Conservation (phyloP, 1,140 invertebrate species). For the Anagrus nilaparvatae region DNA sequence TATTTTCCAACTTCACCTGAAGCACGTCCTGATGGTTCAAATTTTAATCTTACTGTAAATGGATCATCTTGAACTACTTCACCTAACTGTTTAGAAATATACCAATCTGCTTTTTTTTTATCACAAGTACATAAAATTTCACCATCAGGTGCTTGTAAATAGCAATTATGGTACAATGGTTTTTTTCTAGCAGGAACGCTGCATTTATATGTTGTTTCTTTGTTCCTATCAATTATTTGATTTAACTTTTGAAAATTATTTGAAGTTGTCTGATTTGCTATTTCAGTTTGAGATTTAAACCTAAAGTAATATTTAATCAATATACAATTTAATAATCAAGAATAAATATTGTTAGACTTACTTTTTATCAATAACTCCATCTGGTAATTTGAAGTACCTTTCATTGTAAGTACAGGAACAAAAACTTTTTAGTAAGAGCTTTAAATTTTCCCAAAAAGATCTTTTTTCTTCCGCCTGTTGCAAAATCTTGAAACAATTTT, state of each 20-base stretch:
- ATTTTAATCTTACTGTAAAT: constrained; percentile 63
- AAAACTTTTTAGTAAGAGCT: constrained; percentile 25
- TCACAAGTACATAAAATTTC: constrained; percentile 72
- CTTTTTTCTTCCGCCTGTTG: constrained; percentile 23
- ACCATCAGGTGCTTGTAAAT: constrained; percentile 67
- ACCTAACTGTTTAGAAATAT: constrained; percentile 57
- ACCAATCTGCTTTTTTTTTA: constrained; percentile 73
- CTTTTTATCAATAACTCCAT: constrained; percentile 30
- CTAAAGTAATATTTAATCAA: constrained; percentile 15
- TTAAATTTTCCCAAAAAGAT: constrained; percentile 27
- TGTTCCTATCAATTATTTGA: constrained; percentile 16
- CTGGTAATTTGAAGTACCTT: constrained; percentile 25
- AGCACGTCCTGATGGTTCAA: constrained; percentile 69
- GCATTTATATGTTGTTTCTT: constrained; percentile 15
- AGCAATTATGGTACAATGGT: constrained; percentile 72
- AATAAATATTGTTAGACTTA: constrained; percentile 14
- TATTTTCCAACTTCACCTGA: constrained; percentile 58
- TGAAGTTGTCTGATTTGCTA: constrained; percentile 8
- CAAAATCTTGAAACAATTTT: constrained; percentile 32
- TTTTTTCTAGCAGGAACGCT: constrained; percentile 45
- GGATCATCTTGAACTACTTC: constrained; percentile 55
- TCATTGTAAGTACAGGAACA: constrained; percentile 24
- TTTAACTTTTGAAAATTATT: constrained; percentile 11
- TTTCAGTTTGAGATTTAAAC: constrained; percentile 21
- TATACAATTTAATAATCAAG: constrained; percentile 2